These are phyloP conservation scores for Actenoides hombroni DNA, from an alignment of 2,113 vertebrate genomes.

Conservation along the genomic window DNA sequence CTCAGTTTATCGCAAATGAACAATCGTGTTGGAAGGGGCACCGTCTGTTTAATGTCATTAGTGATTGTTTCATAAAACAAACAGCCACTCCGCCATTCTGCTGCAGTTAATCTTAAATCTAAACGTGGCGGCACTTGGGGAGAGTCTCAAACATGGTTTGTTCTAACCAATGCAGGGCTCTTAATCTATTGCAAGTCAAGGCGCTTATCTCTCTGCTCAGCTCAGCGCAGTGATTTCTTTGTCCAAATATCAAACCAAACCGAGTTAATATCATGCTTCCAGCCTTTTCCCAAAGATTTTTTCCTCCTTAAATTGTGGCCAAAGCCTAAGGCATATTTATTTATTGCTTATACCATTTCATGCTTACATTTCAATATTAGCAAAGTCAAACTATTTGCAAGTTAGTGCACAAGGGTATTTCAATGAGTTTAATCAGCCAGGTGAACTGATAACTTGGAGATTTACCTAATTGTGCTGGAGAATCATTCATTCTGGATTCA, in stretches of 20 bases:
- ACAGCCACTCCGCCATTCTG: constrained; percentile 73
- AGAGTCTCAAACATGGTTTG: constrained; percentile 69
- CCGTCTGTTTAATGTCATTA: constrained; percentile 85
- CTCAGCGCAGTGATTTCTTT: constrained; percentile 78
- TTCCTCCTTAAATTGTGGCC: constrained; percentile 42
- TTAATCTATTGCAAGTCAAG: constrained; percentile 79
- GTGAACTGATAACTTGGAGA: constrained; percentile 57
- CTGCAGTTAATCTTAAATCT: constrained; percentile 81
- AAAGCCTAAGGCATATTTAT: constrained; percentile 62
- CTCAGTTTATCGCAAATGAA: constrained; percentile 79
- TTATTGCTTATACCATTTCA: constrained; percentile 65
- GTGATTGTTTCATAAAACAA: constrained; percentile 83
- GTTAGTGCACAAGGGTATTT: constrained; percentile 60
- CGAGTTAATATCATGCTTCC: constrained; percentile 65
- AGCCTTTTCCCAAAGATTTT: constrained; percentile 53
- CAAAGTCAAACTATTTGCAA: constrained; percentile 68
- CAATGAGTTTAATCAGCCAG: constrained; percentile 53
- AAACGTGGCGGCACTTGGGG: constrained; percentile 76
- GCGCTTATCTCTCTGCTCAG: constrained; percentile 79
- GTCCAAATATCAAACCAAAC: constrained; percentile 78
- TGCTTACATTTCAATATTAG: constrained; percentile 69
- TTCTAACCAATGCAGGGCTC: constrained; percentile 74
- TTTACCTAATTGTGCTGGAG: constrained; percentile 35
- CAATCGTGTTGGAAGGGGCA: constrained; percentile 80
- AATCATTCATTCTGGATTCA: constrained; percentile 35